These are phyloP conservation scores for Hecatera dysodea DNA, from an alignment of 2,888 invertebrate species.

Conservation along the genomic window DNA sequence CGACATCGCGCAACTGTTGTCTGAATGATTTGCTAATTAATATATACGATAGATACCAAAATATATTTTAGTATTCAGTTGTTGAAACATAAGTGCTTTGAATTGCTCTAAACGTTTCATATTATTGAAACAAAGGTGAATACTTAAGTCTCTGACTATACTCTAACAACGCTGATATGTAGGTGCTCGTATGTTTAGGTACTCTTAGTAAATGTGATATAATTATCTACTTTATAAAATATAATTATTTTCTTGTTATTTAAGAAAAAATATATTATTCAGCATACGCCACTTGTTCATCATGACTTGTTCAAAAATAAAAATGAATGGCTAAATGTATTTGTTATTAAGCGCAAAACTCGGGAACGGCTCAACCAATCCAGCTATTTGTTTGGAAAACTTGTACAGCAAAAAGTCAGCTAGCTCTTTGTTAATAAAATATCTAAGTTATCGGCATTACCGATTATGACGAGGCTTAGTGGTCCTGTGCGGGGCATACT, in stretches of 20 bases:
- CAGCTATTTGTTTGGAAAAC: no score
- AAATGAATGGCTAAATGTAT: no score
- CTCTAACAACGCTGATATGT: constrained; percentile 25
- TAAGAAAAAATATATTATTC: constrained; percentile 6
- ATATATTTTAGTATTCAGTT: constrained; percentile 11
- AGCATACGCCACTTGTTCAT: constrained; percentile 5
- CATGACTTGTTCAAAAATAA: neutral
- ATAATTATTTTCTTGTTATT: constrained; percentile 10
- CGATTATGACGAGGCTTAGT: no score
- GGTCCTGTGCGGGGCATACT: no score
- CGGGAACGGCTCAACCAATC: no score
- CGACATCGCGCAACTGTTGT: constrained; percentile 34
- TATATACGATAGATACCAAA: constrained; percentile 9
- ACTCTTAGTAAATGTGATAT: constrained; percentile 16
- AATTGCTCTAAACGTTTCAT: constrained; percentile 18
- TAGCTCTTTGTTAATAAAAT: neutral
- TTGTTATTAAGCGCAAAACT: no score
- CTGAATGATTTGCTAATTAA: constrained; percentile 36
- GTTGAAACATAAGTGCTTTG: constrained; percentile 13
- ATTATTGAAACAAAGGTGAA: constrained; percentile 36
- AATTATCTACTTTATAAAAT: constrained; percentile 8
- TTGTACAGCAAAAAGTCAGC: no score
- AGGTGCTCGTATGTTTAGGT: constrained; percentile 9
- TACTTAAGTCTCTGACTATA: constrained; percentile 16
- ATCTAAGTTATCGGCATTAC: no score